Percentiles rank a stretch among this genome's conserved stretches.
These are phyloP conservation scores for Nemurella pictetii DNA, from an alignment of 2,888 invertebrate genomes.

Conservation along the genomic window DNA sequence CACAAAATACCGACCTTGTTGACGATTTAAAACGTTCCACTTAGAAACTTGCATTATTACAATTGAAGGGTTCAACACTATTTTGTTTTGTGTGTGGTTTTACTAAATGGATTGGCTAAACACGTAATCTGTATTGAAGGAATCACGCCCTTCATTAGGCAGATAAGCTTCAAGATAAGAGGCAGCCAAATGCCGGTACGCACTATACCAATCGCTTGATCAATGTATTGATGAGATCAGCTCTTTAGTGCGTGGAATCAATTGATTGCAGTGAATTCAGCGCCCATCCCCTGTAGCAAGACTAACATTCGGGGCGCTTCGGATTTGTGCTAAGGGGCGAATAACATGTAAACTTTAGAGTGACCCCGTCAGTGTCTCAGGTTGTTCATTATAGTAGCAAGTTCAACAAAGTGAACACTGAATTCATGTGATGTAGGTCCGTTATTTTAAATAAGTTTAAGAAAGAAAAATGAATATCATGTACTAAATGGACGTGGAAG, in stretches of 20 bases:
- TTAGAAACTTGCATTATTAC: background rate
- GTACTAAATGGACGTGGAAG: background rate
- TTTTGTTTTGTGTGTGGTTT: background rate
- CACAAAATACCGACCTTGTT: conserved; percentile 9
- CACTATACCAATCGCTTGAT: background rate
- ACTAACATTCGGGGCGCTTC: too few species aligned
- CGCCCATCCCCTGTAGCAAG: too few species aligned
- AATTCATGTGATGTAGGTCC: background rate
- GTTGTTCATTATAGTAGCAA: too few species aligned
- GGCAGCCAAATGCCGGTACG: background rate
- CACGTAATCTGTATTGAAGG: background rate
- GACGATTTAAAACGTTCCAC: background rate
- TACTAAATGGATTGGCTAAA: background rate
- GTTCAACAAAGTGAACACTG: too few species aligned
- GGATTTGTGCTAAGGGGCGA: too few species aligned
- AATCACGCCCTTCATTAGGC: conserved; percentile 4
- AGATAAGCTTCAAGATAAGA: conserved; percentile 1
- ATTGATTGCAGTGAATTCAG: too few species aligned
- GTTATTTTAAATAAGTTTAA: background rate
- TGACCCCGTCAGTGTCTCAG: too few species aligned
- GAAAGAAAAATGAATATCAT: background rate
- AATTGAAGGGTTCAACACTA: background rate
- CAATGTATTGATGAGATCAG: background rate
- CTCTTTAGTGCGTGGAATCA: too few species aligned
- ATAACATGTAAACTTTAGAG: too few species aligned